These are phyloP conservation scores for Sebastes minor DNA, from an alignment of 2,797 vertebrate genomes.

Conservation along the genomic window DNA sequence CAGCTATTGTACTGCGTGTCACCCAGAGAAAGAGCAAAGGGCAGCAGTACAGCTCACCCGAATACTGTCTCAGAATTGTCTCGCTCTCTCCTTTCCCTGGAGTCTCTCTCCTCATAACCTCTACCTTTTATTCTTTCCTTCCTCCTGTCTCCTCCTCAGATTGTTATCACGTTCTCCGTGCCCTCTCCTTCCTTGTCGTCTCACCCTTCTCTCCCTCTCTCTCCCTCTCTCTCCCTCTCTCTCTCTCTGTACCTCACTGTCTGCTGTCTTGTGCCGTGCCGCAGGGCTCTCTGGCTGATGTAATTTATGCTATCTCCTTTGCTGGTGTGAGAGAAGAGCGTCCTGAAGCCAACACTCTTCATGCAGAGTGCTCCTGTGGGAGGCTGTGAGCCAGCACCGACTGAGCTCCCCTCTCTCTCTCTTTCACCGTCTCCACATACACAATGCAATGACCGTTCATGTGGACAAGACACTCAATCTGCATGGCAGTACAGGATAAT, in stretches of 20 bases:
- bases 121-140: conserved; percentile 26
- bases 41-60: conserved; percentile 16
- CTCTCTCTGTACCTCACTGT: background rate
- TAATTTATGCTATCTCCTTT: conserved; percentile 77
- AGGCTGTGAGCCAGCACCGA: conserved; percentile 55
- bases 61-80: conserved; percentile 32
- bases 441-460: conserved; percentile 23
- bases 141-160: conserved; percentile 39
- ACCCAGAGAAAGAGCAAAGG: background rate
- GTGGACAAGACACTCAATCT: conserved; percentile 22
- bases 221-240: background rate
- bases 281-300: conserved; percentile 70
- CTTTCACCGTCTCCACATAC: conserved; percentile 6
- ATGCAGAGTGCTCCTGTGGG: conserved; percentile 74
- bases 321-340: conserved; percentile 57
- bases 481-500: conserved; percentile 11
- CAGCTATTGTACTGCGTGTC: conserved; percentile 21
- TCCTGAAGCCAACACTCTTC: conserved; percentile 67
- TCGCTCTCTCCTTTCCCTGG: background rate
- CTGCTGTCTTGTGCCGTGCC: conserved; percentile 51
- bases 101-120: conserved; percentile 14
- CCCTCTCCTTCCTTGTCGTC: conserved; percentile 19
- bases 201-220: background rate
- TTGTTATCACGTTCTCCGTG: conserved; percentile 28
- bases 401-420: conserved; percentile 31